These are phyloP conservation scores for Zapus hudsonius DNA, from an alignment of 2,113 vertebrate species.

Conservation along the genomic window DNA sequence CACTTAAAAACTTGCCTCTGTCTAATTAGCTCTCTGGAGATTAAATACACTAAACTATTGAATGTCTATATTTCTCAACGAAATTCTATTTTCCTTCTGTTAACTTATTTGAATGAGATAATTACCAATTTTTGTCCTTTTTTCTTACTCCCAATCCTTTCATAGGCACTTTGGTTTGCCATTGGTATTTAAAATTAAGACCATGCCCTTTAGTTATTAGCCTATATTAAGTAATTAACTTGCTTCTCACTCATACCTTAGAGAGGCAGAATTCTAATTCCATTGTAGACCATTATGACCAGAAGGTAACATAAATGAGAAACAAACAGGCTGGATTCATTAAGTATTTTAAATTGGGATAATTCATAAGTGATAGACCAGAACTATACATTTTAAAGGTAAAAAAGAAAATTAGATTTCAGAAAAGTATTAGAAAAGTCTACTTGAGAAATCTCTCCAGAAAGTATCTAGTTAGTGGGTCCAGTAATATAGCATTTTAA, in stretches of 20 bases:
- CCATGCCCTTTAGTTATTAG: neutral
- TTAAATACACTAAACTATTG: neutral
- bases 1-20: conserved; percentile 38
- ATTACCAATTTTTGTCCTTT: neutral
- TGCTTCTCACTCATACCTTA: neutral
- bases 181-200: conserved; percentile 2
- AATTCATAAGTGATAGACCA: neutral
- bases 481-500: neutral
- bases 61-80: neutral
- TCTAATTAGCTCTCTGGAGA: neutral
- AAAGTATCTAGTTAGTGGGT: neutral
- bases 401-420: neutral
- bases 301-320: neutral
- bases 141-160: neutral
- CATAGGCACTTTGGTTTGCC: neutral
- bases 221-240: neutral
- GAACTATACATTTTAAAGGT: neutral
- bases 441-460: neutral
- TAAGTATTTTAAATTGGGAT: neutral
- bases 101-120: conserved; percentile 6
- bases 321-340: neutral
- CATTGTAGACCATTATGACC: neutral
- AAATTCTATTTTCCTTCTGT: neutral
- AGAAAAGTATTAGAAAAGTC: neutral
- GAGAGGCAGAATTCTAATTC: neutral